Evolutionary conservation across 2,888 invertebrate genomes (phyloP).

Genomic region (Hypercompe scribonia): DNA sequence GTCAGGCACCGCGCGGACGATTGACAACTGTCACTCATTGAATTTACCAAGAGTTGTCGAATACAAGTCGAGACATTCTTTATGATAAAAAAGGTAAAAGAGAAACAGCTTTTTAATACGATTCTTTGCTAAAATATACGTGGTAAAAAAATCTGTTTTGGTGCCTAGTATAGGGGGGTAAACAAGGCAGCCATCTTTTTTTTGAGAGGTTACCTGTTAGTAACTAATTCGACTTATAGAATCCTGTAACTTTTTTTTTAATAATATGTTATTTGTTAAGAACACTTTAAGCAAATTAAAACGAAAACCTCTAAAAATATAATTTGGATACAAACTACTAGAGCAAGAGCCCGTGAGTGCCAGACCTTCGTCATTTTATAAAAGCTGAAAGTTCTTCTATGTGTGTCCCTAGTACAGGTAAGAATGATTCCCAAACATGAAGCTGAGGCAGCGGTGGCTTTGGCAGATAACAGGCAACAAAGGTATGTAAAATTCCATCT

Average conservation of each 20-base stretch:
- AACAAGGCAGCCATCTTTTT: too few relatives aligned
- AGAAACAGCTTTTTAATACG: neutral
- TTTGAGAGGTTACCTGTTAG: too few relatives aligned
- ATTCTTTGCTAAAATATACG: neutral
- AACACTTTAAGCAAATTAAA: neutral
- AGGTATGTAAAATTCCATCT: too few relatives aligned
- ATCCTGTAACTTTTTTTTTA: neutral
- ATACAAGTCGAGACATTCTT: constrained; percentile 25
- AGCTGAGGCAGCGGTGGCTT: too few relatives aligned
- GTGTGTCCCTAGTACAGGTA: too few relatives aligned
- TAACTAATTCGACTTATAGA: neutral
- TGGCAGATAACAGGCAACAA: too few relatives aligned
- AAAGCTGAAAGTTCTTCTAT: too few relatives aligned
- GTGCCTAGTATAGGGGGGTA: neutral
- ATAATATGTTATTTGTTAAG: neutral
- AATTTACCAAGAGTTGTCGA: constrained; percentile 47
- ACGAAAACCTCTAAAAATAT: constrained; percentile 3
- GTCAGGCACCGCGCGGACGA: constrained; percentile 75
- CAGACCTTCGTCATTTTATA: too few relatives aligned
- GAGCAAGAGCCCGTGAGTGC: too few relatives aligned
- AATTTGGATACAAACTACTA: constrained; percentile 9
- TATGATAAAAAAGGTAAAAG: neutral
- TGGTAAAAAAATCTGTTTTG: neutral
- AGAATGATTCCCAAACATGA: too few relatives aligned
- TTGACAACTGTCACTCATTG: constrained; percentile 72